Evolutionary conservation across 1,140 invertebrate species (phyloP), one percentile per base, ranked within the genome.

Genomic region (Neotoxoptera formosana): DNA sequence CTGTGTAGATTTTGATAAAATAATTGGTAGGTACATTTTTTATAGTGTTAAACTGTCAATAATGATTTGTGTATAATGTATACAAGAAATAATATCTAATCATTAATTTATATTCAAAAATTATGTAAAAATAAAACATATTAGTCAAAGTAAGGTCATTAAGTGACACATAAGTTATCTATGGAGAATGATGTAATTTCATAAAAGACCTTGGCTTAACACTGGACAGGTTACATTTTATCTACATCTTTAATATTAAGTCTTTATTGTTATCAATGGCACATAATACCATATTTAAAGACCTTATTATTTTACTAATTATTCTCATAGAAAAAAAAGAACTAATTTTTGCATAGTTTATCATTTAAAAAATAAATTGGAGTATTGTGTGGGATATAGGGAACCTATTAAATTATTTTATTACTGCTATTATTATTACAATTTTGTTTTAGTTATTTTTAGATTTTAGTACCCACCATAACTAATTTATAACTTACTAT

Each of bases 101-200:
- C n/a, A 48, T 48, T 87, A 87, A 48, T 48, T 34, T 14, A 56
- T 25, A 56, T 25, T 41, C 7, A 51, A 56, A 89, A 56, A 8
- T 9, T n/a, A 89, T 41, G 67, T 93, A 81, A 45, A 76, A 93
- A 94, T 94, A 94, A 87, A n/a, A 94, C 90, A 91, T 94, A 41
- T 41, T 93, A 91, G 93, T 56, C 25, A 89, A 93, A 87, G 60
- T 89, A 47, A 88, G 90, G 90, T 76, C 90, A 91, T 91, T 91
- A 81, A 91, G 76, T 91, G 60, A 47, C 60, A 91, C 8, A 91
- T 81, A 23, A n/a, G n/a, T 91, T 91, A 91, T 76, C 41, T 91
- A 91, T 45, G 36, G 53, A 45, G 36, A 91, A 21, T 91, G 67
- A 91, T 91, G 60, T 76, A 91, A 91, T 81, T 81, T 47, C 2